phyloP scores from a whole-genome alignment of 64 coral and sea anemone genomes.

The Dendronephthya gigantea region DNA sequence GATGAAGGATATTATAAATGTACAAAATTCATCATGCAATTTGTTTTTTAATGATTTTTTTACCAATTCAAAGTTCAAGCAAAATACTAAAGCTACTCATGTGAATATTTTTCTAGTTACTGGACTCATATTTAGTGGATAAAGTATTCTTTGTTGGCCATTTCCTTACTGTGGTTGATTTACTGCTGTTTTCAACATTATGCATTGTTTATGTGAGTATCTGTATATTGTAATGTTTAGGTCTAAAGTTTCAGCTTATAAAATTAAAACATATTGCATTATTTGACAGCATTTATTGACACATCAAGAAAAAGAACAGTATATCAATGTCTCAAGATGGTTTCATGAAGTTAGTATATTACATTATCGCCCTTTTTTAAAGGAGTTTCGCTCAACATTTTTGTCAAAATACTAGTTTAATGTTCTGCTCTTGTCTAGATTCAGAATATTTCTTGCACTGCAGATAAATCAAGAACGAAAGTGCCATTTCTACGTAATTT shows the following conservation, averaged over 20 bases:
- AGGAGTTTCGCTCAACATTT: too few species aligned
- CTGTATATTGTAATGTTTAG: neutral
- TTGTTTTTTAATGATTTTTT: neutral
- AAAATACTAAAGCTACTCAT: neutral
- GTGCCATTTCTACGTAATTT: neutral
- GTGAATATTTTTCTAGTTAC: constrained; percentile 39
- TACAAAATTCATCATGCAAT: neutral
- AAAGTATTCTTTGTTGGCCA: constrained; percentile 72
- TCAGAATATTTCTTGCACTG: neutral
- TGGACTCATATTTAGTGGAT: constrained; percentile 46
- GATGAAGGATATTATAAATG: constrained; percentile 20
- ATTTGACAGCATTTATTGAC: constrained; percentile 23
- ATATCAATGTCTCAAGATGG: constrained; percentile 80
- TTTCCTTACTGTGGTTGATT: constrained; percentile 64
- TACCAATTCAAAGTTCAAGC: neutral
- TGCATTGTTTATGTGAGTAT: constrained; percentile 17
- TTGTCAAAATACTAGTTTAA: too few species aligned
- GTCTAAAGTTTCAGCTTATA: neutral
- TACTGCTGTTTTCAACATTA: constrained; percentile 60
- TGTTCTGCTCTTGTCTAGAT: neutral
- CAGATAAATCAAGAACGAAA: neutral
- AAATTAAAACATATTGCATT: neutral
- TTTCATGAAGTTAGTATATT: constrained; percentile 58
- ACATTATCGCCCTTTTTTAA: too few species aligned
- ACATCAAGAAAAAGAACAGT: constrained; percentile 58